Evolutionary conservation across 2,797 vertebrate species (phyloP).

Genomic region (Sorex maritimensis): DNA sequence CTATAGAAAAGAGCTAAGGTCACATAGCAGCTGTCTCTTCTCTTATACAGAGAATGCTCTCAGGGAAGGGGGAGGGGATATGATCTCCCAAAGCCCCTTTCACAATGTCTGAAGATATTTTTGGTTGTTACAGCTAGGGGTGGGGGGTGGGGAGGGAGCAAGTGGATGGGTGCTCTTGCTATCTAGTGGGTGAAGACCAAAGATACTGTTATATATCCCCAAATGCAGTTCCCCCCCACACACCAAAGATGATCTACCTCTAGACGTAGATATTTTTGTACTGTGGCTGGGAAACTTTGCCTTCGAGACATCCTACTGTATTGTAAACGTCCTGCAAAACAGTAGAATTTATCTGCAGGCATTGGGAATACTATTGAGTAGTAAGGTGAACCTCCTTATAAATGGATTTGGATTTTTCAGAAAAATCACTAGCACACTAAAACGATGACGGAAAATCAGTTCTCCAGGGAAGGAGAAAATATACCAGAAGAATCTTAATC

Average conservation of each 20-base stretch:
- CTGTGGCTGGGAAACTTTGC: slow-evolving; percentile 22
- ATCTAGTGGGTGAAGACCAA: slow-evolving; percentile 19
- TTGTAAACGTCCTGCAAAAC: slow-evolving; percentile 56
- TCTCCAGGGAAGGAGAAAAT: slow-evolving; percentile 69
- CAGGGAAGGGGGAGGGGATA: neutral
- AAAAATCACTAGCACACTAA: slow-evolving; percentile 60
- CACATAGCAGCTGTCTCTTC: slow-evolving; percentile 33
- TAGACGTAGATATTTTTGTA: neutral
- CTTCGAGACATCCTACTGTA: slow-evolving; percentile 41
- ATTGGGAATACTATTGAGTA: slow-evolving; percentile 44
- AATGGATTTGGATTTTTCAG: slow-evolving; percentile 61
- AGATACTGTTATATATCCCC: neutral
- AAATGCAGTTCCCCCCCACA: neutral
- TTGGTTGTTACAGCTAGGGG: slow-evolving; percentile 37
- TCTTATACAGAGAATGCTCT: slow-evolving; percentile 33
- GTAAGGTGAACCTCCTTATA: slow-evolving; percentile 34
- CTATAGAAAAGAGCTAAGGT: slow-evolving; percentile 47
- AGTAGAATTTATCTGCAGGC: slow-evolving; percentile 33
- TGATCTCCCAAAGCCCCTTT: slow-evolving; percentile 1
- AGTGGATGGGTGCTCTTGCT: neutral
- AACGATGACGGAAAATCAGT: slow-evolving; percentile 54
- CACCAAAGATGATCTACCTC: slow-evolving; percentile 28
- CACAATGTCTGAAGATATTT: slow-evolving; percentile 57
- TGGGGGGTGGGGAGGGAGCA: neutral
- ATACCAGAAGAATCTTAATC: slow-evolving; percentile 14